phyloP scores from a whole-genome alignment of 2,888 invertebrate genomes.

The Chaitophorus viminalis region DNA sequence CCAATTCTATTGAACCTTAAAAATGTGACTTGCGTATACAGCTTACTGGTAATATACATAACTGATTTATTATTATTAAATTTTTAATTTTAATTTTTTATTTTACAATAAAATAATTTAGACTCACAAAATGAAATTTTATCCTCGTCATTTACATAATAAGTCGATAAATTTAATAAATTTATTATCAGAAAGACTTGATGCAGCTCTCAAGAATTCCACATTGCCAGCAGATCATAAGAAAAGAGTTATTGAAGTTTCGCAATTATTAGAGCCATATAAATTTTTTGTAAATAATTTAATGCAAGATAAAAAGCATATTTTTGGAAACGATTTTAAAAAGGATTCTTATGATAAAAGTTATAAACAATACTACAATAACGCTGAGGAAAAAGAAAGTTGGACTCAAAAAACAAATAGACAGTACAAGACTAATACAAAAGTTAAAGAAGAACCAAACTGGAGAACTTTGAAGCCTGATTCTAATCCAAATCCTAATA shows the following conservation, averaged over 20 bases:
- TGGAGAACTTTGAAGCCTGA: conserved; percentile 52
- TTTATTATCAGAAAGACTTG: background rate
- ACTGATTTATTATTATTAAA: background rate
- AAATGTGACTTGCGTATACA: conserved; percentile 6
- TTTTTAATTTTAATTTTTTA: too few relatives aligned
- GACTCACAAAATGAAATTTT: conserved; percentile 12
- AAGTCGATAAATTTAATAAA: background rate
- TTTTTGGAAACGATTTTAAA: background rate
- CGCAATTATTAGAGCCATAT: background rate
- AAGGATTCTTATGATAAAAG: background rate
- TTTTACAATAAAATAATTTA: background rate
- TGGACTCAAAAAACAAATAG: background rate
- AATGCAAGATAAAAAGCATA: conserved; percentile 10
- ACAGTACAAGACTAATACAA: background rate
- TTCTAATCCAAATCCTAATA: background rate
- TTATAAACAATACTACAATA: background rate
- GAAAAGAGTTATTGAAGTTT: background rate
- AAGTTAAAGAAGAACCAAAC: conserved; percentile 26
- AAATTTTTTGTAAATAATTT: background rate
- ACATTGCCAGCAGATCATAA: background rate
- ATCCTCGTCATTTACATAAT: background rate
- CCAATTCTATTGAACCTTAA: conserved; percentile 19
- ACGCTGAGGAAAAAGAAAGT: background rate
- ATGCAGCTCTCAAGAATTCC: background rate
- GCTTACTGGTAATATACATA: conserved; percentile 5